Percentiles rank a stretch among this genome's conserved stretches.
Evolutionary conservation across 2,888 invertebrate species (phyloP).

Genomic region (Brachyptera risi): DNA sequence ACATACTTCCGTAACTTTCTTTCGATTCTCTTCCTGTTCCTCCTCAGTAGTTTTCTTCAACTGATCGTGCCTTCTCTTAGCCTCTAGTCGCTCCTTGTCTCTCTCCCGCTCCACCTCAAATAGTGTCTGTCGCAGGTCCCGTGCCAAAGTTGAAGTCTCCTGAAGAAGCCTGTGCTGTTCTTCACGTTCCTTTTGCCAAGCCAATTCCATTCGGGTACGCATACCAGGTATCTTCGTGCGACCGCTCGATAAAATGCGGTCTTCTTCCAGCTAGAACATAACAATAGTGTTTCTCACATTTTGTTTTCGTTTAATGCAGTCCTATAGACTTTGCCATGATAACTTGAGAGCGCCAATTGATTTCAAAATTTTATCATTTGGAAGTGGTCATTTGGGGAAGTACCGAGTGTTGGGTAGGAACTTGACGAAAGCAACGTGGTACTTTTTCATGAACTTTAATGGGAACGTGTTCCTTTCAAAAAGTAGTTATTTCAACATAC

Average conservation of each 20-base stretch:
- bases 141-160: conserved; percentile 84
- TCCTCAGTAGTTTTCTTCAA: conserved; percentile 80
- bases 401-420: no score
- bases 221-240: conserved; percentile 81
- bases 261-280: conserved; percentile 70
- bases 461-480: no score
- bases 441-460: no score
- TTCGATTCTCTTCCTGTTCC: conserved; percentile 83
- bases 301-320: no score
- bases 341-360: no score
- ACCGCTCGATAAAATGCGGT: conserved; percentile 75
- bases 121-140: conserved; percentile 81
- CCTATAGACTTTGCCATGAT: no score
- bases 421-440: no score
- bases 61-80: conserved; percentile 80
- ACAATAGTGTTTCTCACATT: no score
- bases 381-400: no score
- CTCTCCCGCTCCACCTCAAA: conserved; percentile 87
- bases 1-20: conserved; percentile 63
- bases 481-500: no score
- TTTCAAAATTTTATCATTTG: no score
- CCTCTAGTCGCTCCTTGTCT: conserved; percentile 83
- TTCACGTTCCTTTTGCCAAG: conserved; percentile 92
- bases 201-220: conserved; percentile 82
- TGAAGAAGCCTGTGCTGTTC: conserved; percentile 86